These are phyloP conservation scores for Gymnocypris eckloni DNA, from an alignment of 2,797 vertebrate genomes.

Conservation along the genomic window DNA sequence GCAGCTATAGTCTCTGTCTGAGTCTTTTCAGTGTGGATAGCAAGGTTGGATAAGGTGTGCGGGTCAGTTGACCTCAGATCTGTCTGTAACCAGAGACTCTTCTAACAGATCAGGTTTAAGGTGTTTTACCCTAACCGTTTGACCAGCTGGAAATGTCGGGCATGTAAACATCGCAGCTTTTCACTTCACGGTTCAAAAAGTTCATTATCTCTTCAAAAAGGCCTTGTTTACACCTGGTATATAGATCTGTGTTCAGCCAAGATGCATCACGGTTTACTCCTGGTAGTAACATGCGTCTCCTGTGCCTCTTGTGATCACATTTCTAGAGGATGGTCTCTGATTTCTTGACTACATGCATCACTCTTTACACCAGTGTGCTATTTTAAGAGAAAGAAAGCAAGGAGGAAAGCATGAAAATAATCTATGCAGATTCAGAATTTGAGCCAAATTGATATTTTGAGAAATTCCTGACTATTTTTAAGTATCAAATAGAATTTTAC, in stretches of 20 bases:
- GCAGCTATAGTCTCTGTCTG: constrained; percentile 27
- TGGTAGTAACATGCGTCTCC: constrained; percentile 14
- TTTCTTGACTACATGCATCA: constrained; percentile 14
- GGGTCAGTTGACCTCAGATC: constrained; percentile 31
- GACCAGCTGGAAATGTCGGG: constrained; percentile 22
- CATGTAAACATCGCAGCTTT: constrained; percentile 42
- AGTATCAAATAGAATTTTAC: background rate
- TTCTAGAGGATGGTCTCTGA: background rate
- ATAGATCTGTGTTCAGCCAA: constrained; percentile 10
- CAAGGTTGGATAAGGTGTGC: background rate
- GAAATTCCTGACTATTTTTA: background rate
- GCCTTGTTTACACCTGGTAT: constrained; percentile 28
- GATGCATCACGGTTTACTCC: constrained; percentile 1
- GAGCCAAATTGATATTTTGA: background rate
- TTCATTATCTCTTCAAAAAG: constrained; percentile 38
- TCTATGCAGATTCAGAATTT: background rate
- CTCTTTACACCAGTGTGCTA: background rate
- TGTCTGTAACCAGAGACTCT: constrained; percentile 39
- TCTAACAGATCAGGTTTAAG: constrained; percentile 27
- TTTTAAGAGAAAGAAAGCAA: background rate
- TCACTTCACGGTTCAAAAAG: constrained; percentile 19
- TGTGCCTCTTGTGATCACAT: background rate
- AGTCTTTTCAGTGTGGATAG: constrained; percentile 9
- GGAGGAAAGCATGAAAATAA: background rate
- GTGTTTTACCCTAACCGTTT: constrained; percentile 16